Percentiles rank a stretch among this genome's conserved stretches.
Evolutionary conservation across 2,797 vertebrate genomes (phyloP).

Genomic region (Parauchenoglanis punctatus): DNA sequence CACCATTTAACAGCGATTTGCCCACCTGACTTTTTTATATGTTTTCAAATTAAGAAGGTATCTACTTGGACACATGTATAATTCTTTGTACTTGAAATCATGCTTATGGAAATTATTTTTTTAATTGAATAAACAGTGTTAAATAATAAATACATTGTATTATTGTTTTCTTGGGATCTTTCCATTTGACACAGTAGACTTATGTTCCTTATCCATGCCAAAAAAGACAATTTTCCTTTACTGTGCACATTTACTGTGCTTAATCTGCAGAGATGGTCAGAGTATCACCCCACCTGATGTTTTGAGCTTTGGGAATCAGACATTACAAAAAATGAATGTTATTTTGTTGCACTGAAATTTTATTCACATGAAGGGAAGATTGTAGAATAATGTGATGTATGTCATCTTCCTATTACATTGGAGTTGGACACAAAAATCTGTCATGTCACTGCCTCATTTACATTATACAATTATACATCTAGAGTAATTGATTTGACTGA

Average conservation of each 20-base stretch:
- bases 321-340: background rate
- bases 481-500: background rate
- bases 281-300: too few relatives aligned
- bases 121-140: background rate
- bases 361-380: background rate
- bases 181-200: background rate
- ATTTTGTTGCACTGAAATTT: background rate
- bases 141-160: background rate
- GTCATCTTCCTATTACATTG: background rate
- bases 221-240: too few relatives aligned
- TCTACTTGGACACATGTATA: background rate
- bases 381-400: background rate
- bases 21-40: too few relatives aligned
- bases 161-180: background rate
- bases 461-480: background rate
- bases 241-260: background rate
- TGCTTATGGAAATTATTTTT: background rate
- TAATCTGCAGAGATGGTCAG: too few relatives aligned
- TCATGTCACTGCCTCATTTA: background rate
- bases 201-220: too few relatives aligned
- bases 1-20: background rate
- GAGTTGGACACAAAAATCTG: background rate
- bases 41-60: background rate
- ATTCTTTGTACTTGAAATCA: too few relatives aligned
- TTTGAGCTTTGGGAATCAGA: background rate